These are phyloP conservation scores for Patella ulyssiponensis DNA, from an alignment of 2,888 invertebrate species.

Conservation along the genomic window DNA sequence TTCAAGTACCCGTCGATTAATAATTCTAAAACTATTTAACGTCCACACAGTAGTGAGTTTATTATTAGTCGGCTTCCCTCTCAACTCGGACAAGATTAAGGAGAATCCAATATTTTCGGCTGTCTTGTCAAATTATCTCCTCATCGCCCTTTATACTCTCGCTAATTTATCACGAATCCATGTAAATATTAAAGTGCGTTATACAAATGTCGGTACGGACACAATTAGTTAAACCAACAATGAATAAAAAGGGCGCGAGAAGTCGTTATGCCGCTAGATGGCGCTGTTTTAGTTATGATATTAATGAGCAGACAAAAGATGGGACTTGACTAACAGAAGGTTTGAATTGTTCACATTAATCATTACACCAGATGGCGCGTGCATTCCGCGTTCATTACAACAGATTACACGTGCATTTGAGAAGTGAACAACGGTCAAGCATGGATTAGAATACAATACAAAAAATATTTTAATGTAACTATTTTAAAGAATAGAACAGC, in stretches of 20 bases:
- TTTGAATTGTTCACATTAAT: neutral
- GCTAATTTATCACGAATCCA: neutral
- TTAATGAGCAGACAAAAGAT: slow-evolving; percentile 5
- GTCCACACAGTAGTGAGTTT: no score
- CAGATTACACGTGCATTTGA: no score
- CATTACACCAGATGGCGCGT: slow-evolving; percentile 9
- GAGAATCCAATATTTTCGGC: neutral
- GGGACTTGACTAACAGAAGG: neutral
- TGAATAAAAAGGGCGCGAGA: neutral
- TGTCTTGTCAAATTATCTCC: neutral
- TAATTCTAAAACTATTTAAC: no score
- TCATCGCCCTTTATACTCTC: neutral
- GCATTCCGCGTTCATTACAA: neutral
- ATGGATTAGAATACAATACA: no score
- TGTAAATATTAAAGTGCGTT: neutral
- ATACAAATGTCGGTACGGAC: neutral
- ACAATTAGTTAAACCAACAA: neutral
- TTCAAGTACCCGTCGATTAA: no score
- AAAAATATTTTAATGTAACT: no score
- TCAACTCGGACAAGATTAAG: neutral
- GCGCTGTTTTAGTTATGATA: neutral
- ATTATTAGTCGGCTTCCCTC: no score
- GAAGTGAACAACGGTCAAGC: no score
- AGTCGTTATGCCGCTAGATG: neutral
- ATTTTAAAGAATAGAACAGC: no score